Conservation (phyloP, 2,888 invertebrate genomes). For the Selenia dentaria region DNA sequence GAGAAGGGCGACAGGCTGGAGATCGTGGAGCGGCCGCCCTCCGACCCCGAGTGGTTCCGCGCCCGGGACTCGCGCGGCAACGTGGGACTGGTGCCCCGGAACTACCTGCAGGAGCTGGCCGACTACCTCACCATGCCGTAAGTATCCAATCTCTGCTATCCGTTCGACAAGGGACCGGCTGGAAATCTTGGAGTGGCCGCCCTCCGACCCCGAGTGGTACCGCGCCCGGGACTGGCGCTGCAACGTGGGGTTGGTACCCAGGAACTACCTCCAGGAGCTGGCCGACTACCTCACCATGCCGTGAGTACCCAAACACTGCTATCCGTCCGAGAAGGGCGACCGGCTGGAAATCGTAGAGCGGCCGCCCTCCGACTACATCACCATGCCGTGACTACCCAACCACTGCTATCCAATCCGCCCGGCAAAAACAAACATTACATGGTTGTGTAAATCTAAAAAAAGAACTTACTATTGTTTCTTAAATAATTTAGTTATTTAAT, state of each 20-base stretch:
- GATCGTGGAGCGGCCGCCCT: constrained; percentile 97
- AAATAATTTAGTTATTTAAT: too few species aligned
- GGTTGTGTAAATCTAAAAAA: too few species aligned
- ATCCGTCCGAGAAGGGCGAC: constrained; percentile 99
- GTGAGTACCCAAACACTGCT: constrained; percentile 25
- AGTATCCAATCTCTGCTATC: too few species aligned
- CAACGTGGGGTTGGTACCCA: constrained; percentile 96
- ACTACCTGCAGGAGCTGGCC: constrained; percentile 96
- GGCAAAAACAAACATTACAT: too few species aligned
- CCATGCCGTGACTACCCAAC: constrained; percentile 28
- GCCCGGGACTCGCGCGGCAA: constrained; percentile 97
- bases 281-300: constrained; percentile 90
- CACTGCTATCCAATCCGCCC: too few species aligned
- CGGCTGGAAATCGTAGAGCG: constrained; percentile 97
- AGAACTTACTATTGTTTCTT: too few species aligned
- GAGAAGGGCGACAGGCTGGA: constrained; percentile 98
- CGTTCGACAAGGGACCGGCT: constrained; percentile 98
- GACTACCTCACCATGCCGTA: constrained; percentile 88
- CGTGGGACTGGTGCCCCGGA: constrained; percentile 97
- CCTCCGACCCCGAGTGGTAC: constrained; percentile 99
- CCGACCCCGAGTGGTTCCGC: constrained; percentile 99
- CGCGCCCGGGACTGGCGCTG: constrained; percentile 97
- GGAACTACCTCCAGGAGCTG: constrained; percentile 96
- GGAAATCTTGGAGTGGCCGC: constrained; percentile 97
- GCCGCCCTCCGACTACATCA: constrained; percentile 96